A percentile compares a stretch with the other conserved stretches of the same genome.
phyloP scores from a whole-genome alignment of 2,113 vertebrate genomes.

The Heterochromis multidens region DNA sequence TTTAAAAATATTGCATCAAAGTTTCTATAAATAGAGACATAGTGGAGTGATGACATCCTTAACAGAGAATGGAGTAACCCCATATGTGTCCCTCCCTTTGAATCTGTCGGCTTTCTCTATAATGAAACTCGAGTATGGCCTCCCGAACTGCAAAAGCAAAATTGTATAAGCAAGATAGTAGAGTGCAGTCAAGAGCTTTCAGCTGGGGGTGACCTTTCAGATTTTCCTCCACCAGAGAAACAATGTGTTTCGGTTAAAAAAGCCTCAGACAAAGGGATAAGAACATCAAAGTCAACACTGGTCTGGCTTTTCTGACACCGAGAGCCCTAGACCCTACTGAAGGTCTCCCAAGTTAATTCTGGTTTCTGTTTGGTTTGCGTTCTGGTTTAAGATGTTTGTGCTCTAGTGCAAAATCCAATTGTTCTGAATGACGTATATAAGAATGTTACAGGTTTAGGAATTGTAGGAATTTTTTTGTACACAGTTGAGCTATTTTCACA shows the following conservation, averaged over 20 bases:
- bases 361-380: not conserved
- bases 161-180: not conserved
- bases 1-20: not conserved
- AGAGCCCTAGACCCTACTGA: not conserved
- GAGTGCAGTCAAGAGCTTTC: not conserved
- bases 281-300: not conserved
- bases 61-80: not conserved
- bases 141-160: not conserved
- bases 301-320: not conserved
- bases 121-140: not conserved
- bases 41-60: not conserved
- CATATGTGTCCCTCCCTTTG: not conserved
- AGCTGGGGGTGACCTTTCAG: not conserved
- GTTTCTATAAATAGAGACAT: not conserved
- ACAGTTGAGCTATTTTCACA: too few species aligned
- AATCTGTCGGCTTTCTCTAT: not conserved
- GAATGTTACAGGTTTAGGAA: too few species aligned
- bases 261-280: not conserved
- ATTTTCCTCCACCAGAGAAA: not conserved
- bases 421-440: too few species aligned
- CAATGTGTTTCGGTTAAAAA: not conserved
- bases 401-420: too few species aligned
- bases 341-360: not conserved
- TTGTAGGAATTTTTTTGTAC: too few species aligned
- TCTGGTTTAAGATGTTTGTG: too few species aligned